A percentile compares a stretch with the other conserved stretches of the same genome.
Conservation (phyloP, 2,113 vertebrate species). For the Atractosteus spatula region DNA sequence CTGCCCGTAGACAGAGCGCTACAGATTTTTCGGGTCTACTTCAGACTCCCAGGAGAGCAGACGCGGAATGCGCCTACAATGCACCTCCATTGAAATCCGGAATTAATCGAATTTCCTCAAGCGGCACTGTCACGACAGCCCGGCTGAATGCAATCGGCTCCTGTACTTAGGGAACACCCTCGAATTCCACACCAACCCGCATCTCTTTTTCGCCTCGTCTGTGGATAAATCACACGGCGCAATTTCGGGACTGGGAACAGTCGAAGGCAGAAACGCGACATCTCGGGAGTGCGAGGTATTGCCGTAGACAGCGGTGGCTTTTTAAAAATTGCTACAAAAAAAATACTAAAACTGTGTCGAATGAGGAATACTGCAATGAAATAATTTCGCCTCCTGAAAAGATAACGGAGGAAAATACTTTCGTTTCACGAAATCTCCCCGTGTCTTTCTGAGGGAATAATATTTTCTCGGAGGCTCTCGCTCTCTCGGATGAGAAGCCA, state of each 20-base stretch:
- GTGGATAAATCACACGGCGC: too few relatives aligned
- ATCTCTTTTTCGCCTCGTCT: too few relatives aligned
- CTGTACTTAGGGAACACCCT: conserved; percentile 29
- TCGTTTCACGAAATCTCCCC: conserved; percentile 2
- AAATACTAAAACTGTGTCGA: too few relatives aligned
- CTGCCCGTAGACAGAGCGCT: conserved; percentile 21
- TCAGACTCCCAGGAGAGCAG: conserved; percentile 28
- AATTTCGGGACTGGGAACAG: conserved; percentile 13
- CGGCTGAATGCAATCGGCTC: conserved; percentile 27
- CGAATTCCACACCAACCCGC: conserved; percentile 13
- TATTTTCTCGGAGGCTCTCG: conserved; percentile 1
- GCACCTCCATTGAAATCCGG: conserved; percentile 29
- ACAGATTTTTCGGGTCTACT: conserved; percentile 19
- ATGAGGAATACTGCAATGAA: not conserved
- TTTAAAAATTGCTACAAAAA: too few relatives aligned
- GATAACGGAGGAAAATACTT: not conserved
- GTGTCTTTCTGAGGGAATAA: conserved; percentile 17
- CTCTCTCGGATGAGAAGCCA: conserved; percentile 42
- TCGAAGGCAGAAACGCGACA: not conserved
- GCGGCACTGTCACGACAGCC: conserved; percentile 17
- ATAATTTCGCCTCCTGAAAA: not conserved
- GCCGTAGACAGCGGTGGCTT: too few relatives aligned
- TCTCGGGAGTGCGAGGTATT: not conserved
- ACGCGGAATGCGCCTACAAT: conserved; percentile 50
- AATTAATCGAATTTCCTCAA: conserved; percentile 15